A percentile compares a stretch with the other conserved stretches of the same genome.
phyloP scores from a whole-genome alignment of 1,140 invertebrate species.

The Bactericera cockerelli region DNA sequence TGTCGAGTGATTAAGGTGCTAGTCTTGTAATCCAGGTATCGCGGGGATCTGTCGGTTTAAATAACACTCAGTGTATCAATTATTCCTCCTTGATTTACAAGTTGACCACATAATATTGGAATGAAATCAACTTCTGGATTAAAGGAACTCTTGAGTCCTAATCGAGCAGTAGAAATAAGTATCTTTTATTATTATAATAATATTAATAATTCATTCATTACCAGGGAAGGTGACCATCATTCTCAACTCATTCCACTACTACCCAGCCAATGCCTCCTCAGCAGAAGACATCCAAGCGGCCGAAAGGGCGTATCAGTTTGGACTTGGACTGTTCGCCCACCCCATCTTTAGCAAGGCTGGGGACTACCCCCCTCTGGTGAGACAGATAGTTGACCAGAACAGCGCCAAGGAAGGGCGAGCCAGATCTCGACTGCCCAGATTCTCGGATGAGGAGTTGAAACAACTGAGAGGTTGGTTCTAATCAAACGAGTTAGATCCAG shows the following conservation, averaged over 20 bases:
- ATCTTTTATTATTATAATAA: too few species aligned
- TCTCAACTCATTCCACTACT: constrained; percentile 31
- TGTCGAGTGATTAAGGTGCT: too few species aligned
- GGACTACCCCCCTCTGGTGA: constrained; percentile 44
- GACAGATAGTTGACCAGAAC: constrained; percentile 34
- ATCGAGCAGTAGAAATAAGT: too few species aligned
- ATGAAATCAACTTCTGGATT: too few species aligned
- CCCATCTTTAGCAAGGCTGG: constrained; percentile 42
- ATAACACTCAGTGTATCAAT: too few species aligned
- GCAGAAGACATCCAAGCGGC: constrained; percentile 31
- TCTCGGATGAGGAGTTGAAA: constrained; percentile 39
- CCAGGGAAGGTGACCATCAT: constrained; percentile 35
- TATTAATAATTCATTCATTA: too few species aligned
- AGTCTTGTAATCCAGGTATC: too few species aligned
- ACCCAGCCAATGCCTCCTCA: constrained; percentile 28
- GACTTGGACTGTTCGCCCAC: constrained; percentile 38
- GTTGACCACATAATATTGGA: too few species aligned
- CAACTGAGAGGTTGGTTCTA: constrained; percentile 35
- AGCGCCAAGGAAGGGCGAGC: constrained; percentile 38
- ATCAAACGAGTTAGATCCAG: too few species aligned
- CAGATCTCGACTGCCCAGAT: constrained; percentile 40
- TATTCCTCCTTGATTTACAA: too few species aligned
- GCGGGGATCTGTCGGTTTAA: too few species aligned
- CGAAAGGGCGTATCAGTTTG: constrained; percentile 32
- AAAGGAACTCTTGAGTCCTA: too few species aligned